A percentile compares a stretch with the other conserved stretches of the same genome.
Evolutionary conservation across 2,888 invertebrate species (phyloP).

Genomic region (Brachyptera putata): DNA sequence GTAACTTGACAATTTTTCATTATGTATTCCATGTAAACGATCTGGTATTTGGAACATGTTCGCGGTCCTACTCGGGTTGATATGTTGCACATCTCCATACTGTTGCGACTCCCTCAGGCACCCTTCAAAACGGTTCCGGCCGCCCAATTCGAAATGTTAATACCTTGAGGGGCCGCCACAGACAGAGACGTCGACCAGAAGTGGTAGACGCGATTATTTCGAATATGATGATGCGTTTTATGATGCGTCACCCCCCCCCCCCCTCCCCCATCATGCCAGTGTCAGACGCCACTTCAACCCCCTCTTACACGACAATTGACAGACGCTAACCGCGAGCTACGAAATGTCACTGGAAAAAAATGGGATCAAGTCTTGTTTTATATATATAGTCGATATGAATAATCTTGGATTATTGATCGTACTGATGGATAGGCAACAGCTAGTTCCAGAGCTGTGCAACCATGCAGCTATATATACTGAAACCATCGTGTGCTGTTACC

Average conservation of each 20-base stretch:
- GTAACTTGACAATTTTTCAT: too few species aligned
- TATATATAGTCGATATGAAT: too few species aligned
- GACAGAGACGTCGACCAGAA: background rate
- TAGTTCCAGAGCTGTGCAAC: too few species aligned
- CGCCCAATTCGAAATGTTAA: constrained; percentile 33
- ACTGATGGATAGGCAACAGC: too few species aligned
- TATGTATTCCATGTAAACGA: too few species aligned
- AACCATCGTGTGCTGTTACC: too few species aligned
- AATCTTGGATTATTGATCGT: too few species aligned
- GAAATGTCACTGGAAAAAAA: constrained; percentile 13
- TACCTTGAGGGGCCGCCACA: constrained; percentile 22
- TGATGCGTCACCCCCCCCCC: constrained; percentile 30
- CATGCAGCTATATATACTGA: too few species aligned
- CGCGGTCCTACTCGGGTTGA: too few species aligned
- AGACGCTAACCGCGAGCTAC: constrained; percentile 24
- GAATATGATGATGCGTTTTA: constrained; percentile 31
- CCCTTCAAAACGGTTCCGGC: constrained; percentile 29
- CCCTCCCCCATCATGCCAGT: constrained; percentile 27
- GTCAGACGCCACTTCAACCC: constrained; percentile 25
- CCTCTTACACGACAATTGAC: constrained; percentile 29
- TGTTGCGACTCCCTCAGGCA: constrained; percentile 22
- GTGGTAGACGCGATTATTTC: constrained; percentile 18
- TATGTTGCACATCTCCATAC: too few species aligned
- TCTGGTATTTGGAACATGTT: too few species aligned
- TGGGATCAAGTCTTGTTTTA: background rate